Conservation (phyloP, 2,888 invertebrate genomes). For the Rhogogaster chlorosoma region DNA sequence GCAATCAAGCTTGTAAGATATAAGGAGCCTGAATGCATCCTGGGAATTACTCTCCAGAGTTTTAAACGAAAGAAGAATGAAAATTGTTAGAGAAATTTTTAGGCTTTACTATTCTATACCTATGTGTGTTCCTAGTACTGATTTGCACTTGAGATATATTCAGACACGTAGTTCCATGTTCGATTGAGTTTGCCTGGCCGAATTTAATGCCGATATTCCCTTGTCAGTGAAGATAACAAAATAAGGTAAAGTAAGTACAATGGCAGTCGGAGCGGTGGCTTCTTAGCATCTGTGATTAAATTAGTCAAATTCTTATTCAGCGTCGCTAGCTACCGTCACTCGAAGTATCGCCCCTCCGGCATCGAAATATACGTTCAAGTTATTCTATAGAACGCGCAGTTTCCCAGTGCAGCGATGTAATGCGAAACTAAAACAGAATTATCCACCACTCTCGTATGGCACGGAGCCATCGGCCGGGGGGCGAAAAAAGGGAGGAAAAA, state of each 20-base stretch:
- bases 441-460: constrained; percentile 66
- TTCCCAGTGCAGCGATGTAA: constrained; percentile 69
- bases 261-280: constrained; percentile 65
- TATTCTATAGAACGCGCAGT: constrained; percentile 41
- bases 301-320: constrained; percentile 73
- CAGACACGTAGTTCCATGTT: background rate
- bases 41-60: background rate
- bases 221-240: constrained; percentile 59
- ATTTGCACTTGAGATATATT: background rate
- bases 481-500: constrained; percentile 10
- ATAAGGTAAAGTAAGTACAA: constrained; percentile 66
- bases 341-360: constrained; percentile 36
- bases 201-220: background rate
- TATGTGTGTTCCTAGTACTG: background rate
- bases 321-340: constrained; percentile 54
- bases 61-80: background rate
- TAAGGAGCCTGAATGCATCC: background rate
- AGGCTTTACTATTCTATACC: background rate
- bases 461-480: constrained; percentile 49
- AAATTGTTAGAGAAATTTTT: background rate
- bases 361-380: constrained; percentile 49
- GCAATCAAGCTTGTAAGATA: background rate
- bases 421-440: constrained; percentile 76
- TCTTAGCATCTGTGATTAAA: constrained; percentile 74
- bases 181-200: background rate